Conservation (phyloP, 1,140 invertebrate genomes). For the Lanistes nyassanus region DNA sequence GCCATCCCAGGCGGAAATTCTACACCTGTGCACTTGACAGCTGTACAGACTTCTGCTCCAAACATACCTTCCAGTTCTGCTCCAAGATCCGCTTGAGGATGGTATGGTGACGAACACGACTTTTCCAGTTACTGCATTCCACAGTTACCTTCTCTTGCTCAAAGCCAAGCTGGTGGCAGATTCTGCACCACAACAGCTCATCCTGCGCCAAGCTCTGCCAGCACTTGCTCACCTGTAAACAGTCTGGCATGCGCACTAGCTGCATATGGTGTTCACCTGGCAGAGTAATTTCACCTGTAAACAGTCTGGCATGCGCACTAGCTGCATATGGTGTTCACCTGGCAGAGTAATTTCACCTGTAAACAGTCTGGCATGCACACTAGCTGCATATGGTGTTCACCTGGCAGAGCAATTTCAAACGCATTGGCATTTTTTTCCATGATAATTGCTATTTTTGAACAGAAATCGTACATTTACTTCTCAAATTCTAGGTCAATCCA, state of each 20-base stretch:
- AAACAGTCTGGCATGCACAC: not conserved
- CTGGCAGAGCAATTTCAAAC: conserved; percentile 29
- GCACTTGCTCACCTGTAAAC: conserved; percentile 56
- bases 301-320: not conserved
- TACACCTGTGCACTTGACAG: not conserved
- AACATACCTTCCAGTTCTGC: conserved; percentile 62
- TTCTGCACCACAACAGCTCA: conserved; percentile 58
- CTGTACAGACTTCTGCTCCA: not conserved
- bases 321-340: too few species aligned
- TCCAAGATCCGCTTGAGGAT: conserved; percentile 39
- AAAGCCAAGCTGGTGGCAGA: conserved; percentile 55
- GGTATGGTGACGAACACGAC: conserved; percentile 44
- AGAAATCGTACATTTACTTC: too few species aligned
- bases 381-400: too few species aligned
- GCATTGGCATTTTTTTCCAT: too few species aligned
- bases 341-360: conserved; percentile 45
- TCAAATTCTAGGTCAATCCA: not conserved
- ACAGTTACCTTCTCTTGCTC: conserved; percentile 40
- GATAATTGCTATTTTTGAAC: too few species aligned
- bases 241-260: not conserved
- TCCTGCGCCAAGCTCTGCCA: conserved; percentile 63
- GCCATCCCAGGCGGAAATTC: too few species aligned
- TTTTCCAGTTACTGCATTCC: conserved; percentile 56
- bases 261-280: too few species aligned
- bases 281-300: conserved; percentile 46